Conservation (phyloP, 2,113 vertebrate species). For the Cyphomyrus discorhynchus region DNA sequence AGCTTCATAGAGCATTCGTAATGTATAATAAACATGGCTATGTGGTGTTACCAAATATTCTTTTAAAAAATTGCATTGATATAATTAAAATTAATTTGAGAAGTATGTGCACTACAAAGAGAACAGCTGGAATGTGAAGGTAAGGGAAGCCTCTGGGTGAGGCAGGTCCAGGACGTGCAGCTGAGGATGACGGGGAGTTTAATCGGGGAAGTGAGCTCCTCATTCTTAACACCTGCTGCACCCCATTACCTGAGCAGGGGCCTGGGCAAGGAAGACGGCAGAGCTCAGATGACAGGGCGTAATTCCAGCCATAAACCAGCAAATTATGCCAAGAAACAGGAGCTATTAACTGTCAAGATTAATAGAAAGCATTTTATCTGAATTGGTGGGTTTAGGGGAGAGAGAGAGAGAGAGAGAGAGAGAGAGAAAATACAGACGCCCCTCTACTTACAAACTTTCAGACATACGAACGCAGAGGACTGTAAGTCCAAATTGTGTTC, state of each 20-base stretch:
- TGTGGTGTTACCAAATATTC: neutral
- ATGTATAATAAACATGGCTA: too few species aligned
- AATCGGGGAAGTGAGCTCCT: neutral
- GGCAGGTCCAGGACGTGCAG: neutral
- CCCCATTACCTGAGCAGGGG: neutral
- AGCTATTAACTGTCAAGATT: constrained; percentile 3
- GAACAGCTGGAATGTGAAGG: neutral
- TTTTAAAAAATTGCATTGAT: neutral
- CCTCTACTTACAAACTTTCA: too few species aligned
- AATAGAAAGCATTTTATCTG: constrained; percentile 7
- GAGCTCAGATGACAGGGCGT: neutral
- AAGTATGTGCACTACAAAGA: neutral
- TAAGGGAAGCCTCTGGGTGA: neutral
- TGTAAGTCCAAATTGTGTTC: too few species aligned
- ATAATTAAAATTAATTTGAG: neutral
- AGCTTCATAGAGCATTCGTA: too few species aligned
- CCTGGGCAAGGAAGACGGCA: neutral
- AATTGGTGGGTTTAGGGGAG: neutral
- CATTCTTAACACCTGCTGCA: constrained; percentile 14
- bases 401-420: neutral
- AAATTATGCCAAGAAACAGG: neutral
- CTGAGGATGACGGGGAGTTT: neutral
- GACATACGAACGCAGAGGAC: too few species aligned
- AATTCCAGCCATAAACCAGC: neutral
- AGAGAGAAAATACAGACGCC: too few species aligned